Evolutionary conservation across 2,888 invertebrate genomes (phyloP), one percentile per base, ranked within the genome.

Genomic region (Cosmia pyralina): DNA sequence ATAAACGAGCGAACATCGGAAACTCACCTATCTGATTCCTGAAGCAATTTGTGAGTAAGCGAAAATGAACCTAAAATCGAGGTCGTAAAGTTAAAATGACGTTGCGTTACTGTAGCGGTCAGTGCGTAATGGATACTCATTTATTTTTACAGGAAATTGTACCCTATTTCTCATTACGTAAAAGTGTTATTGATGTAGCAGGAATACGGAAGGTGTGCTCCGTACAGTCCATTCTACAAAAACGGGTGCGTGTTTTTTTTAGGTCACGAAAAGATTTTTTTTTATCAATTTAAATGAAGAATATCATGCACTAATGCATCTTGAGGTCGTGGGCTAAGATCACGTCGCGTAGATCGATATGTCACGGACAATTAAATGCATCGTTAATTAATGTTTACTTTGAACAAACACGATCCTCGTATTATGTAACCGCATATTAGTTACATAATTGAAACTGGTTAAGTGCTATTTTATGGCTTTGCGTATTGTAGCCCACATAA

Each of bases 1-100:
- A 90, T 89, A 87, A 89, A 90, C 81, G 88, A 87, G 80, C 84
- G 81, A 72, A 73, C 81, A 83, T 86, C 80, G 82, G 85, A 88
- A 87, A 81, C 82, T 81, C 76, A 77, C 75, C 81, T 77, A 85
- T 77, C 78, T 85, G 73, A 81, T 82, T 78, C 48, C 70, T 57
- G 67, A 65, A 71, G 50, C 69, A 72, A 78, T 74, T 72, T 60
- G 19, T 50, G 66, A 68, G 38, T 67, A 79, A 72, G 41, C 59
- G 2, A 81, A 80, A 75, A 71, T 6, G 0, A 38, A 75, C 81
- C 55, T 71, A 71, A 59, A 17, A 2, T 52, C 10, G 38, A 55
- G 17, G 46, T 0, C 0, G 19, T 71, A 83, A 69, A 75, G 71
- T 63, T 55, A 53, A 67, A 1, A 68, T 66, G 7, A 44, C n/a